Base-by-base conservation (phyloP, 2,888 invertebrate genomes). In the Anarsia innoxiella region DNA sequence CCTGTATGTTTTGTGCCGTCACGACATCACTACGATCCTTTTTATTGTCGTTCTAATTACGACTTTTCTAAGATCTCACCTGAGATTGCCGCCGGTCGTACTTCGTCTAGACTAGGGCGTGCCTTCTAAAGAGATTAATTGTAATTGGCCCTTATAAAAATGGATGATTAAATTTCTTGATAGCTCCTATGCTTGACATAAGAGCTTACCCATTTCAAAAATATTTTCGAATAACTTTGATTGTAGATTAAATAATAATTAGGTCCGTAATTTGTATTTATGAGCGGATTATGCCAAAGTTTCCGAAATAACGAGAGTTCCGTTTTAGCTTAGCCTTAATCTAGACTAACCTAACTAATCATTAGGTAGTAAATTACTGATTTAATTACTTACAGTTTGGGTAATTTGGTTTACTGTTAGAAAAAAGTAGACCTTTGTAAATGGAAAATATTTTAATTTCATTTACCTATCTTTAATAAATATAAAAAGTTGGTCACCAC, bases 1-100 rank as follows among this genome's bases (percentile, higher is more conserved):
- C n/a, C n/a, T n/a, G n/a, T n/a, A n/a, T n/a, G n/a, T n/a, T n/a
- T n/a, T n/a, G n/a, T n/a, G n/a, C n/a, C n/a, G n/a, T n/a, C n/a
- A n/a, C n/a, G n/a, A n/a, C n/a, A n/a, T n/a, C n/a, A n/a, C n/a
- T n/a, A n/a, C n/a, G n/a, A n/a, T n/a, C n/a, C 59, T 54, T 70
- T 78, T 78, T 76, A 78, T 75, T 78, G 72, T 79, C 78, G 59
- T 56, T 70, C 72, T 73, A 76, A 78, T 78, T 75, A 75, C 62
- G 53, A 59, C 66, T 70, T 72, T 75, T 75, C 68, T 60, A 49
- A 78, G 78, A 80, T 80, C 69, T 73, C 54, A 67, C 66, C 68
- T 65, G 65, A 76, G 80, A 79, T 80, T 75, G 64, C n/a, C n/a
- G n/a, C n/a, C n/a, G n/a, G n/a, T n/a, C n/a, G n/a, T n/a, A n/a